Base-by-base conservation (phyloP, 2,113 vertebrate species). In the Passer domesticus region DNA sequence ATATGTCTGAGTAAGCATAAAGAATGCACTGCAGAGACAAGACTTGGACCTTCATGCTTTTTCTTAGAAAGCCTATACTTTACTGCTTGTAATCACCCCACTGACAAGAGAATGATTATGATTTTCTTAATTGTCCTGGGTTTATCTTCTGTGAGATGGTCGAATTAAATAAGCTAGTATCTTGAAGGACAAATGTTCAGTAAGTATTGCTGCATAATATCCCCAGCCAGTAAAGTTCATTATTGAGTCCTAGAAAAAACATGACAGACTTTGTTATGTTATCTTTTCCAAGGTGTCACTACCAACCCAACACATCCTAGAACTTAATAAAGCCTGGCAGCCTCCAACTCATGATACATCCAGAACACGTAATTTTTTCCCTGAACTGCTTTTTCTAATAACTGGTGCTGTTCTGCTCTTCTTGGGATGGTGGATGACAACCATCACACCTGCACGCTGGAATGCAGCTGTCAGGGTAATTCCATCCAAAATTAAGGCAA, bases 321-420 rank as follows among this genome's bases (percentile, higher is more conserved):
- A 94, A 33, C 68, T 53, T 66, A 66, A 77, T 62, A 73, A 83
- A 77, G 37, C 30, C 64, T 83, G 41, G 8, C 53, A 62, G 59
- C 16, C 23, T 95, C 35, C 43, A 74, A 39, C 25, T 86, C 13
- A 1, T 6, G 9, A 56, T 10, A 52, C 33, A 83, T 19, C 11
- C 76, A 81, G 76, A 86, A 86, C 0, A 2, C 0, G 0, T 35
- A 4, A 10, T 59, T 53, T 62, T 39, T 43, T 8, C 1, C 30
- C 35, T 31, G 9, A 43, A 62, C 1, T 31, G 31, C 14, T 44
- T 82, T 63, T 84, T 28, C 39, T 76, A 56, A 59, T 72, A 82
- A 75, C 44, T 60, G n/a, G 15, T 53, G 41, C 28, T 83, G 23
- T 30, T 39, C 49, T 22, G 9, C 28, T 62, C 31, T 66, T 58